These are phyloP conservation scores for Tenthredo amoena DNA, from an alignment of 2,888 invertebrate species.

Conservation along the genomic window DNA sequence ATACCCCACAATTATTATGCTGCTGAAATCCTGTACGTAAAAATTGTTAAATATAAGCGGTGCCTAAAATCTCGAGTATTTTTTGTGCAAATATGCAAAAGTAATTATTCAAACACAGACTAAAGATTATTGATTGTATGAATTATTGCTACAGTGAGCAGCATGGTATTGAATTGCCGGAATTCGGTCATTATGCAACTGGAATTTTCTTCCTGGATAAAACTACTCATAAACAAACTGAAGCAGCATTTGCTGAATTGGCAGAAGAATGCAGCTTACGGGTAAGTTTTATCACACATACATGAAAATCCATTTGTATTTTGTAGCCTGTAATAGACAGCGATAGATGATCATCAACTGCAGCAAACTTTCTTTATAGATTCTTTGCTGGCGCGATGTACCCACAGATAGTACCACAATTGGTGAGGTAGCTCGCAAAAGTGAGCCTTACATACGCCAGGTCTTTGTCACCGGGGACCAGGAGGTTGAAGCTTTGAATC, in stretches of 20 bases:
- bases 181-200: conserved; percentile 95
- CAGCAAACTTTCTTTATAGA: conserved; percentile 75
- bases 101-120: neutral
- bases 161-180: conserved; percentile 90
- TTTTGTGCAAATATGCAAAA: neutral
- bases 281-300: conserved; percentile 73
- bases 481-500: conserved; percentile 82
- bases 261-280: conserved; percentile 89
- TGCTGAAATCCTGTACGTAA: conserved; percentile 87
- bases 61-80: conserved; percentile 38
- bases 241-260: conserved; percentile 89
- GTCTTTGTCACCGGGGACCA: conserved; percentile 89
- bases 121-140: conserved; percentile 44
- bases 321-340: conserved; percentile 24
- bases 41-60: neutral
- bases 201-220: conserved; percentile 97
- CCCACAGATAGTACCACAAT: conserved; percentile 93
- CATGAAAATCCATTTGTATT: neutral
- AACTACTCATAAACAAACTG: conserved; percentile 88
- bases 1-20: conserved; percentile 97
- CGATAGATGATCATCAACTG: conserved; percentile 30
- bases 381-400: conserved; percentile 96
- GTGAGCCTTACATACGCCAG: conserved; percentile 98
- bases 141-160: conserved; percentile 83
- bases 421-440: conserved; percentile 94